Conservation (phyloP, 2,113 vertebrate species). For the Phaethornis superciliosus region DNA sequence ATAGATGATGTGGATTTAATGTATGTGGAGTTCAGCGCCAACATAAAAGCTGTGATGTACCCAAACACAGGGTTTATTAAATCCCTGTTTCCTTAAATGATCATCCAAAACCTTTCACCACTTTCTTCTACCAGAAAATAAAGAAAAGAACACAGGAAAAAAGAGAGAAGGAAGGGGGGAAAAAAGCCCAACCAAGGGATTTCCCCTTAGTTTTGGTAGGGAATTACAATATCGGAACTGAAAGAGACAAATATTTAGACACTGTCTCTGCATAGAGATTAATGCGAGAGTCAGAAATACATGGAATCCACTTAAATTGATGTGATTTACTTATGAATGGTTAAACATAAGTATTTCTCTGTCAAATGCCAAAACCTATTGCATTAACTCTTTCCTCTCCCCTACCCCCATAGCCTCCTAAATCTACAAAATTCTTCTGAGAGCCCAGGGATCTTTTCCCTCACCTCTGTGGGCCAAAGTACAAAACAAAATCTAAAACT, state of each 20-base stretch:
- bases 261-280: slow-evolving; percentile 36
- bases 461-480: too few species aligned
- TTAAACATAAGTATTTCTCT: slow-evolving; percentile 50
- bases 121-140: slow-evolving; percentile 26
- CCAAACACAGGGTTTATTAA: slow-evolving; percentile 67
- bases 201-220: slow-evolving; percentile 28
- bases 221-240: slow-evolving; percentile 32
- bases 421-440: not conserved
- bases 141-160: not conserved
- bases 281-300: slow-evolving; percentile 46
- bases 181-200: not conserved
- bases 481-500: not conserved
- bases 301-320: slow-evolving; percentile 54
- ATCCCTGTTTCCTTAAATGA: slow-evolving; percentile 61
- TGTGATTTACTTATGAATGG: slow-evolving; percentile 52
- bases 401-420: not conserved
- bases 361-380: slow-evolving; percentile 58
- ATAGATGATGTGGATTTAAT: slow-evolving; percentile 84
- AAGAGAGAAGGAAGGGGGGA: not conserved
- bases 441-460: not conserved
- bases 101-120: slow-evolving; percentile 23
- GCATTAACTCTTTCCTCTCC: slow-evolving; percentile 35
- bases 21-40: slow-evolving; percentile 78
- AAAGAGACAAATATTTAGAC: slow-evolving; percentile 55
- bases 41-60: slow-evolving; percentile 75